These are phyloP conservation scores for Rhyacophila brunnea DNA, from an alignment of 1,140 invertebrate genomes.

Conservation along the genomic window DNA sequence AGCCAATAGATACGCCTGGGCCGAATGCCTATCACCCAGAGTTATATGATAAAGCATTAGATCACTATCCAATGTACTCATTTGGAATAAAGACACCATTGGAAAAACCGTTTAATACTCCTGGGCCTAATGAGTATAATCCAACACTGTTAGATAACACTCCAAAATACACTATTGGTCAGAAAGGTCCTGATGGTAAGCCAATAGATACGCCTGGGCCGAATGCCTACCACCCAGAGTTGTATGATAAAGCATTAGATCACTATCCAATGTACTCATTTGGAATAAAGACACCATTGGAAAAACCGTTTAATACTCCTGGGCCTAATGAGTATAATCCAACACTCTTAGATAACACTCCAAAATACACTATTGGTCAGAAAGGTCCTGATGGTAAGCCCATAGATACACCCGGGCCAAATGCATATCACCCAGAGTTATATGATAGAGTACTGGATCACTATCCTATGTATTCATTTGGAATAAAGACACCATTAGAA, in stretches of 20 bases:
- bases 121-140: conserved; percentile 63
- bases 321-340: conserved; percentile 63
- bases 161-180: conserved; percentile 60
- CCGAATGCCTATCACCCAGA: conserved; percentile 66
- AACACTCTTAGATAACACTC: conserved; percentile 52
- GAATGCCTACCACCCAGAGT: conserved; percentile 58
- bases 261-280: conserved; percentile 56
- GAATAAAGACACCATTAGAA: conserved; percentile 45
- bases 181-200: conserved; percentile 58
- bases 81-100: conserved; percentile 48
- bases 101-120: conserved; percentile 57
- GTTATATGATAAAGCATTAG: conserved; percentile 49
- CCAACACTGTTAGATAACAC: conserved; percentile 56
- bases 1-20: no score
- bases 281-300: conserved; percentile 46
- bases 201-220: conserved; percentile 55
- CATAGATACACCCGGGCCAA: conserved; percentile 65
- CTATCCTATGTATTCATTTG: conserved; percentile 49
- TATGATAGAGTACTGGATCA: conserved; percentile 47
- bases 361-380: conserved; percentile 47
- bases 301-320: conserved; percentile 68
- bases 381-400: conserved; percentile 44
- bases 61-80: conserved; percentile 48
- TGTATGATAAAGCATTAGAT: conserved; percentile 55
- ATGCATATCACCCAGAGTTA: conserved; percentile 64